These are phyloP conservation scores for Limnephilus rhombicus DNA, from an alignment of 2,888 invertebrate species.

Conservation along the genomic window DNA sequence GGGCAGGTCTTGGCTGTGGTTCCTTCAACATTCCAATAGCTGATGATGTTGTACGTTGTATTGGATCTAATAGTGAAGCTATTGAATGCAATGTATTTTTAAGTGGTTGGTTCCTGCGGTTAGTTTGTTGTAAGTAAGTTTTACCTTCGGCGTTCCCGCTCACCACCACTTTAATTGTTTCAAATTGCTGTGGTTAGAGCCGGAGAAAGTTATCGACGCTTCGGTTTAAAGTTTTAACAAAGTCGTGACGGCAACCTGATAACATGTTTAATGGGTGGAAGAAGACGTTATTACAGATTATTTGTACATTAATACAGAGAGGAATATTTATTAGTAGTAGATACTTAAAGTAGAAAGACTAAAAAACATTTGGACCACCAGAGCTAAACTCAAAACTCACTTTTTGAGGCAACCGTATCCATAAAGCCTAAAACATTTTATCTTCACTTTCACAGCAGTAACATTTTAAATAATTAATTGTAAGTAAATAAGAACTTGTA, in stretches of 20 bases:
- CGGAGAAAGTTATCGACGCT: not conserved
- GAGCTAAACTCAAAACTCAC: too few species aligned
- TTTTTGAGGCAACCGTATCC: too few species aligned
- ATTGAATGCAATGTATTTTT: not conserved
- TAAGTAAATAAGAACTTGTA: too few species aligned
- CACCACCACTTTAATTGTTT: not conserved
- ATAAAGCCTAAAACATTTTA: too few species aligned
- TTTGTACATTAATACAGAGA: too few species aligned
- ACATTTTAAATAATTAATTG: too few species aligned
- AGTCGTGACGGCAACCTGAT: not conserved
- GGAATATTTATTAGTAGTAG: not conserved
- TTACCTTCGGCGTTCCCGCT: not conserved
- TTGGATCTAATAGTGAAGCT: not conserved
- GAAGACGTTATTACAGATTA: too few species aligned
- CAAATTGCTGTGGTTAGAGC: not conserved
- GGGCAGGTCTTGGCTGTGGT: not conserved
- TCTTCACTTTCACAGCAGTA: too few species aligned
- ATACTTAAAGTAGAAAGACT: not conserved
- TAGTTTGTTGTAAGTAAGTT: not conserved
- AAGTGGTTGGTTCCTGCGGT: not conserved
- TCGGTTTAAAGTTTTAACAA: not conserved
- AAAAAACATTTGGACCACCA: too few species aligned
- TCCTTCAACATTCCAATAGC: not conserved
- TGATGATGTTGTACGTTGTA: not conserved
- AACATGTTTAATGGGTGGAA: not conserved